Percentiles rank a stretch among this genome's conserved stretches.
phyloP scores from a whole-genome alignment of 2,797 vertebrate genomes.

The Steatocranus sp. region DNA sequence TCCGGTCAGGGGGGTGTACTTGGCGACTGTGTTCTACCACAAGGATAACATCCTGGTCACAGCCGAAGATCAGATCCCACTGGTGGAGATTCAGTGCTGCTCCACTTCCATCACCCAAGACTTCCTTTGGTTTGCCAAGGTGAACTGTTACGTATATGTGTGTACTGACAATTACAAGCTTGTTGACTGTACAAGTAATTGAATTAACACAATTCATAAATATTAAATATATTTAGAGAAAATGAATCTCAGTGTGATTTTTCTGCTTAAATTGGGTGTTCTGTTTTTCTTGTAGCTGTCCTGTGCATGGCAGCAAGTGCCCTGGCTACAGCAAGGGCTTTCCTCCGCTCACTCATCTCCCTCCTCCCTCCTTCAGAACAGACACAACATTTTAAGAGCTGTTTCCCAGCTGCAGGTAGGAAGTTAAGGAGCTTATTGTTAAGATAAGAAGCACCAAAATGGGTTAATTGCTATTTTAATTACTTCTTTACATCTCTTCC shows the following conservation, averaged over 20 bases:
- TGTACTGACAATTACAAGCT: background rate
- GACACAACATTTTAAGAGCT: constrained; percentile 76
- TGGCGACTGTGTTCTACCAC: constrained; percentile 77
- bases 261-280: background rate
- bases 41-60: constrained; percentile 77
- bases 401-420: constrained; percentile 79
- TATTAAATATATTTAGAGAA: background rate
- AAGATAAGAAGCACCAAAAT: constrained; percentile 26
- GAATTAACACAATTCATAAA: background rate
- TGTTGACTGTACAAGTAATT: background rate
- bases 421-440: constrained; percentile 30
- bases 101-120: constrained; percentile 75
- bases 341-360: constrained; percentile 73
- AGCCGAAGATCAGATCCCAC: constrained; percentile 74
- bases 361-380: constrained; percentile 80
- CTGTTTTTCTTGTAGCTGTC: constrained; percentile 62
- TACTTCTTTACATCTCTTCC: constrained; percentile 14
- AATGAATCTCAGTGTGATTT: background rate
- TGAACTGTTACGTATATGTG: background rate
- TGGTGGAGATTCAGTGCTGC: constrained; percentile 80
- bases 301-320: constrained; percentile 77
- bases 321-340: constrained; percentile 74
- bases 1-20: constrained; percentile 72
- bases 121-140: constrained; percentile 81
- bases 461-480: constrained; percentile 55